Conservation (phyloP, 64 coral and sea anemone species). For the Montipora foliosa region DNA sequence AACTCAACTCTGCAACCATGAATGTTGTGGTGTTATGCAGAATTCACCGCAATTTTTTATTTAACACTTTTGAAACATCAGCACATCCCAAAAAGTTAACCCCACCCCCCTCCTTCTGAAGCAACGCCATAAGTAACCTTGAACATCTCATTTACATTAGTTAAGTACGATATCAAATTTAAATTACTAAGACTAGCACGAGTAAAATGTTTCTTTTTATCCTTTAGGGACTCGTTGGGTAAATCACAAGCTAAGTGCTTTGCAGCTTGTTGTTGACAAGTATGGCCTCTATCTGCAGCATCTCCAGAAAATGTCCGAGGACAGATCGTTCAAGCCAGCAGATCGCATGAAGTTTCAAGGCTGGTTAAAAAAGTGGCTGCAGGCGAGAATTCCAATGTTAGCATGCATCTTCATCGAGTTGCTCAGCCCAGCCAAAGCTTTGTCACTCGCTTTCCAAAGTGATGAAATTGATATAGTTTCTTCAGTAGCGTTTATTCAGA, state of each 20-base stretch:
- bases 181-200: too few relatives aligned
- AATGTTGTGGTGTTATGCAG: too few relatives aligned
- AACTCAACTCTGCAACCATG: too few relatives aligned
- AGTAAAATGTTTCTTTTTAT: not conserved
- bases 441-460: slow-evolving; percentile 66
- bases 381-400: slow-evolving; percentile 7
- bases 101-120: slow-evolving; percentile 29
- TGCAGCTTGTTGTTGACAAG: slow-evolving; percentile 55
- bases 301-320: slow-evolving; percentile 18
- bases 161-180: not conserved
- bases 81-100: not conserved
- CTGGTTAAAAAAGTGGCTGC: slow-evolving; percentile 63
- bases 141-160: slow-evolving; percentile 52
- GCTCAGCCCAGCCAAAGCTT: slow-evolving; percentile 44
- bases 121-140: slow-evolving; percentile 18
- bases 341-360: slow-evolving; percentile 71
- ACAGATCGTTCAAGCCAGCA: slow-evolving; percentile 41
- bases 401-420: slow-evolving; percentile 45
- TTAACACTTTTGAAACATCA: slow-evolving; percentile 39
- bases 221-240: slow-evolving; percentile 52
- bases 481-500: slow-evolving; percentile 46
- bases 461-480: slow-evolving; percentile 74
- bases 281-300: slow-evolving; percentile 42
- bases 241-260: slow-evolving; percentile 42
- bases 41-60: too few relatives aligned